Conservation (phyloP, 2,797 vertebrate genomes). For the Antennarius maculatus region DNA sequence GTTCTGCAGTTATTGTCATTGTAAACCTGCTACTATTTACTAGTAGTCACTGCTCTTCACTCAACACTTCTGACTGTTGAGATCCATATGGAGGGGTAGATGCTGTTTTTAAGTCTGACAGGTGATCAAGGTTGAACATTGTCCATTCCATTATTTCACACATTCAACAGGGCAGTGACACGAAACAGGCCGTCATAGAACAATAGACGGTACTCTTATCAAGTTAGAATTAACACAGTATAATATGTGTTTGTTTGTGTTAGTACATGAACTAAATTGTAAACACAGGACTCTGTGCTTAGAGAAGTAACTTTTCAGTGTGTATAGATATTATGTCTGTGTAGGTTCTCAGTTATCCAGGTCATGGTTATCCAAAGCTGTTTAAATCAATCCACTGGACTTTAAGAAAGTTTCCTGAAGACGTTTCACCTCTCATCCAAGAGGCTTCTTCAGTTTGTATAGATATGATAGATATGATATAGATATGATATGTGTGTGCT, state of each 20-base stretch:
- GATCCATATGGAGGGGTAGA: conserved; percentile 12
- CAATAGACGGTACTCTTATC: not conserved
- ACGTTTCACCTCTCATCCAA: too few relatives aligned
- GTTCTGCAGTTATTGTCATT: conserved; percentile 28
- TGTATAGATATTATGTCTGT: conserved; percentile 53
- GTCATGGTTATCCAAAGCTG: too few relatives aligned
- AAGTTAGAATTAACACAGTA: conserved; percentile 10
- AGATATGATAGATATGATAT: too few relatives aligned
- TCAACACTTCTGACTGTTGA: conserved; percentile 30
- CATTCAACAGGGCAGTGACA: not conserved
- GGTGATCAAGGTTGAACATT: not conserved
- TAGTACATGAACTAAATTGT: conserved; percentile 37
- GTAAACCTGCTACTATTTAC: not conserved
- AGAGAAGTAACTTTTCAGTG: conserved; percentile 61
- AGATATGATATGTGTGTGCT: conserved; percentile 1
- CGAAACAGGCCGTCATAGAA: not conserved
- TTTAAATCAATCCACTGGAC: conserved; percentile 48
- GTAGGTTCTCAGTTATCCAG: too few relatives aligned
- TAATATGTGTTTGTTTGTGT: conserved; percentile 25
- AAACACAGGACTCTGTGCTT: conserved; percentile 56
- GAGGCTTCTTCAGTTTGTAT: too few relatives aligned
- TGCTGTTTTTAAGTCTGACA: conserved; percentile 9
- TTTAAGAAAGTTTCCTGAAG: too few relatives aligned
- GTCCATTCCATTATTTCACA: not conserved
- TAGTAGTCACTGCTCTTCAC: conserved; percentile 8